Evolutionary conservation across 2,797 vertebrate species (phyloP).

Genomic region (Macrochelys suwanniensis): DNA sequence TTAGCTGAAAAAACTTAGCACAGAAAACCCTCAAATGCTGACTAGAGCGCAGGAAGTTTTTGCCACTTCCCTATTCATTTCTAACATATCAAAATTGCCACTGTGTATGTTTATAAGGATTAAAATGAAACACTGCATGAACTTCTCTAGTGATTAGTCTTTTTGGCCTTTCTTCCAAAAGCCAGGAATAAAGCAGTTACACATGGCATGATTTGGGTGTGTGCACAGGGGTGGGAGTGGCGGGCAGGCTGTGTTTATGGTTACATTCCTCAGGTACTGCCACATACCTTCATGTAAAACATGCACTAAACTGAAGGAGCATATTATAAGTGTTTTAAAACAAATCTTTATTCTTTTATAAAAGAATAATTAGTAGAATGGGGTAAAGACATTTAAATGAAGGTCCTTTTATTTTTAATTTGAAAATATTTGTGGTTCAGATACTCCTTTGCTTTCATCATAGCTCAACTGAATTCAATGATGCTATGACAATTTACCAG

Average conservation of each 20-base stretch:
- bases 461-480: background rate
- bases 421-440: background rate
- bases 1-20: background rate
- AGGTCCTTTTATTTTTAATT: constrained; percentile 4
- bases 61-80: background rate
- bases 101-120: background rate
- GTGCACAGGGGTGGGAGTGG: rapidly evolving
- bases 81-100: background rate
- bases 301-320: background rate
- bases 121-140: background rate
- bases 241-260: background rate
- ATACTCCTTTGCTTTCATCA: background rate
- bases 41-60: background rate
- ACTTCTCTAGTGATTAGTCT: background rate
- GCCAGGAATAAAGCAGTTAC: background rate
- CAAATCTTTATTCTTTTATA: background rate
- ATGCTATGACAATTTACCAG: background rate
- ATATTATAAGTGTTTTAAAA: too few relatives aligned
- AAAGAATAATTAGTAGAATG: too few relatives aligned
- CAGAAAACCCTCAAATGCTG: background rate
- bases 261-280: background rate
- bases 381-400: background rate
- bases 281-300: constrained; percentile 32
- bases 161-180: background rate
- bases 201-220: background rate